Evolutionary conservation across 2,113 vertebrate genomes (phyloP), one percentile per base, ranked within the genome.

Genomic region (Elephantulus edwardii): DNA sequence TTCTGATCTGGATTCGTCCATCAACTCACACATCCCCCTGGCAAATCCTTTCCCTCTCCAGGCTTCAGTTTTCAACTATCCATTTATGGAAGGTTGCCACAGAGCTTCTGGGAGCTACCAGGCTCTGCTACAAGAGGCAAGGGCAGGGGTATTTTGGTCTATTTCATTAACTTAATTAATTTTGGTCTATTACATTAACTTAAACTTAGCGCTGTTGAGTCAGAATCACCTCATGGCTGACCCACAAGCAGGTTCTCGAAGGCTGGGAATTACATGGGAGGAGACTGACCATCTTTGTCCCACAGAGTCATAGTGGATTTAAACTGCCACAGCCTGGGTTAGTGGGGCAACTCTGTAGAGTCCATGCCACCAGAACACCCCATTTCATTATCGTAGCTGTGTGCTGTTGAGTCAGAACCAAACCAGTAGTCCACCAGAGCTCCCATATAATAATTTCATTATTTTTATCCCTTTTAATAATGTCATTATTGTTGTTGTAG

Each of bases 1-100:
- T 19, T n/a, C n/a, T n/a, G n/a, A n/a, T n/a, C n/a, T n/a, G n/a
- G n/a, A n/a, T 20, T 83, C 83, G 28, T 13, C 42, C 52, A 8
- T 5, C 48, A 8, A 4, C 11, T 10, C n/a, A 2, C 0, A 14
- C 0, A 0, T 3, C 2, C 14, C 80, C 58, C 80, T 42, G 35
- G 50, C 10, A 54, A 74, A 52, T 3, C 26, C 46, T 8, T 38
- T 7, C n/a, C 52, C 35, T 0, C 44, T 70, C 83, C 7, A 40
- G 54, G 38, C 74, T 42, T 80, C 60, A 1, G 11, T 33, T 30
- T 83, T 35, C 72, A n/a, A n/a, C 72, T 28, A 13, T 13, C 71
- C 7, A 8, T 16, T 26, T 3, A 24, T 17, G 76, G 26, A 42
- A 71, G 7, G 44, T 9, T 30, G 42, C 60, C 74, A 17, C 24